A percentile compares a stretch with the other conserved stretches of the same genome.
Evolutionary conservation across 2,113 vertebrate genomes (phyloP).

Genomic region (Holacanthus passer): DNA sequence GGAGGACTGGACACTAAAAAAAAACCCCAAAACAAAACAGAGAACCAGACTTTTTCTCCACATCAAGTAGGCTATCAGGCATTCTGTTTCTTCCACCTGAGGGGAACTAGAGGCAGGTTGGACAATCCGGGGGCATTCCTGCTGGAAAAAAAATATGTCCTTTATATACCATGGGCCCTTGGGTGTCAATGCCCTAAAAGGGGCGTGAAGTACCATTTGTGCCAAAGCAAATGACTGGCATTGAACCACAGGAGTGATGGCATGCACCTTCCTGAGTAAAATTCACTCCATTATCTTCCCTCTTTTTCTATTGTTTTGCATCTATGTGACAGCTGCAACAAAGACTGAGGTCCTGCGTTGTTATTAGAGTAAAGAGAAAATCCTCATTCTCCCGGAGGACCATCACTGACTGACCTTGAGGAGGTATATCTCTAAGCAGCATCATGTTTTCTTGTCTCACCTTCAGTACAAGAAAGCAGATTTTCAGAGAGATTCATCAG

Average conservation of each 20-base stretch:
- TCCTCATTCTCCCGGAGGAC: neutral
- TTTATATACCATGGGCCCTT: neutral
- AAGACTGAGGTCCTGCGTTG: neutral
- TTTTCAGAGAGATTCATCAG: neutral
- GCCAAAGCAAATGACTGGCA: neutral
- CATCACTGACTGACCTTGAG: conserved; percentile 9
- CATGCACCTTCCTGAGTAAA: neutral
- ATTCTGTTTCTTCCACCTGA: neutral
- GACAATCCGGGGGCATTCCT: neutral
- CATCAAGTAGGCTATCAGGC: neutral
- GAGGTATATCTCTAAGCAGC: neutral
- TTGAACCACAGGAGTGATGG: neutral
- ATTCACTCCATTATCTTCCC: neutral
- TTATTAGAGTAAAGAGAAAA: neutral
- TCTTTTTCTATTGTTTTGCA: neutral
- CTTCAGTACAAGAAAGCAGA: neutral
- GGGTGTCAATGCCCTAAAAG: neutral
- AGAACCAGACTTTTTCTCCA: neutral
- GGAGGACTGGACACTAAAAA: neutral
- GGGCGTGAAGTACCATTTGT: neutral
- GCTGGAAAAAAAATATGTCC: neutral
- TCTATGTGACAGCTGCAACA: neutral
- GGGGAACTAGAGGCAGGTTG: neutral
- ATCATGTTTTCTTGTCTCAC: too few relatives aligned
- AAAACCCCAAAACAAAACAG: conserved; percentile 14